phyloP scores from a whole-genome alignment of 23 tunicate genomes.

The Aplidium turbinatum region DNA sequence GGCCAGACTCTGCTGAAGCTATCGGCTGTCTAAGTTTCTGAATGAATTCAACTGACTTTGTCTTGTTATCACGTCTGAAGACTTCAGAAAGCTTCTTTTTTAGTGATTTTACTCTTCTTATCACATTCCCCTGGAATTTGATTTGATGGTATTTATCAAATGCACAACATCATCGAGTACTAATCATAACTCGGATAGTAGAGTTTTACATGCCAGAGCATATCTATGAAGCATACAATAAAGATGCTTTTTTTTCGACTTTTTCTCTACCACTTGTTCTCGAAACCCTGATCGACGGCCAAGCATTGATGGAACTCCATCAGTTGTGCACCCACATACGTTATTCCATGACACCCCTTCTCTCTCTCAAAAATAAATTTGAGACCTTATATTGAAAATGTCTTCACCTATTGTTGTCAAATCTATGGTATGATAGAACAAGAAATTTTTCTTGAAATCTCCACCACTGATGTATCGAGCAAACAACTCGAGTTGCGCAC shows the following conservation, averaged over 20 bases:
- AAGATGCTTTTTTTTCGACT: not conserved
- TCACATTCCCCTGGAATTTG: too few relatives aligned
- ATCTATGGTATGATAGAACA: constrained; percentile 3
- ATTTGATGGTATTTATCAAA: too few relatives aligned
- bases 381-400: not conserved
- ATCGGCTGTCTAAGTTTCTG: too few relatives aligned
- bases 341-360: not conserved
- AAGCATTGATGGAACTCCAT: too few relatives aligned
- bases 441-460: not conserved
- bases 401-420: not conserved
- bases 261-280: not conserved
- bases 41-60: too few relatives aligned
- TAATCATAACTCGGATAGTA: not conserved
- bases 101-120: too few relatives aligned
- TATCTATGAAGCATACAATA: not conserved
- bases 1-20: too few relatives aligned
- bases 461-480: not conserved
- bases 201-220: constrained; percentile 2
- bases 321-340: not conserved
- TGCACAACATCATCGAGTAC: too few relatives aligned
- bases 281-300: too few relatives aligned
- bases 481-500: not conserved
- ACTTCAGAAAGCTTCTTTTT: too few relatives aligned
- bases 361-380: not conserved
- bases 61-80: too few relatives aligned